phyloP scores from a whole-genome alignment of 2,113 vertebrate species.

The Lepus timidus region DNA sequence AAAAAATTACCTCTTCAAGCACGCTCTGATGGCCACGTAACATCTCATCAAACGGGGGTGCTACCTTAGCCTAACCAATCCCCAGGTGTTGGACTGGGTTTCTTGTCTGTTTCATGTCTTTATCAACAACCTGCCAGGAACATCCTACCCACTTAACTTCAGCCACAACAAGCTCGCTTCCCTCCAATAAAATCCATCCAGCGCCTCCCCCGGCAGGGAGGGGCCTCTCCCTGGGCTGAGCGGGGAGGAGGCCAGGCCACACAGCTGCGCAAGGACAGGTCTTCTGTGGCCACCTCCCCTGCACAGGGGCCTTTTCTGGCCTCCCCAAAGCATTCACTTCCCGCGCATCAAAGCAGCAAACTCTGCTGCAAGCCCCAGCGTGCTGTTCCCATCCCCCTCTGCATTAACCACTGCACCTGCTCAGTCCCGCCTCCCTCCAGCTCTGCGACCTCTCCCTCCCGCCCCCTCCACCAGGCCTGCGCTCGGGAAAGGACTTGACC shows the following conservation, averaged over 20 bases:
- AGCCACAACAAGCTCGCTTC: background rate
- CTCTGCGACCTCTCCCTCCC: background rate
- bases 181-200: no score
- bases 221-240: background rate
- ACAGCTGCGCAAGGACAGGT: accelerated
- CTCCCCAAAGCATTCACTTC: background rate
- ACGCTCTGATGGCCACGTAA: background rate
- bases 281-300: no score
- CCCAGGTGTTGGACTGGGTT: background rate
- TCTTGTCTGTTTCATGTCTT: background rate
- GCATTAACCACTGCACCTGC: background rate
- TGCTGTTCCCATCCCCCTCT: accelerated
- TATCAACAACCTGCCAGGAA: background rate
- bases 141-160: background rate
- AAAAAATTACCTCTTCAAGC: background rate
- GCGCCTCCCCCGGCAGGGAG: no score
- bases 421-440: background rate
- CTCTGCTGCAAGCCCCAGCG: no score
- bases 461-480: background rate
- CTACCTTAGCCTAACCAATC: background rate
- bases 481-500: background rate
- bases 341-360: background rate
- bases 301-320: background rate
- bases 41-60: background rate
- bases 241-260: no score